A percentile compares a stretch with the other conserved stretches of the same genome.
These are phyloP conservation scores for Patiria pectinifera DNA, from an alignment of 53 echinoderm and acorn worm genomes.

Conservation along the genomic window DNA sequence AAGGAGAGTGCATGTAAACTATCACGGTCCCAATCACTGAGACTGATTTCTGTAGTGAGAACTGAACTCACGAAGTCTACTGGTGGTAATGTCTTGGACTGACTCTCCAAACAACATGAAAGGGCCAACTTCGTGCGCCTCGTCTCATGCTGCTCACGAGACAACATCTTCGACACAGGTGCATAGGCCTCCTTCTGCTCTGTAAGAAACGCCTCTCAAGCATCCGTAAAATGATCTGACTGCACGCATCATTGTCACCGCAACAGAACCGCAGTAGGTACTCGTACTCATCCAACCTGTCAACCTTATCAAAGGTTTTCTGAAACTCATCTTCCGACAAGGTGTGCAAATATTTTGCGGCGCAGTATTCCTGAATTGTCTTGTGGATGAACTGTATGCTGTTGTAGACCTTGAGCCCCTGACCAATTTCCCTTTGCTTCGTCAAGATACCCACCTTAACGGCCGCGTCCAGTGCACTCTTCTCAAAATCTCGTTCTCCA, in stretches of 20 bases:
- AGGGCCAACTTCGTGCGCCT: neutral
- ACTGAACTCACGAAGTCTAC: neutral
- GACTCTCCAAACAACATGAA: neutral
- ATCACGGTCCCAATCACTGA: neutral
- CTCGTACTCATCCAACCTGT: neutral
- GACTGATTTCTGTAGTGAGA: neutral
- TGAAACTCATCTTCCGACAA: neutral
- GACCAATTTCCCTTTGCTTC: neutral
- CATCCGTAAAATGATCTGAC: neutral
- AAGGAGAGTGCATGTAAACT: neutral
- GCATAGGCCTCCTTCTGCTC: too few species aligned
- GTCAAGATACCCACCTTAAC: conserved; percentile 5
- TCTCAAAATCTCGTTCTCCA: neutral
- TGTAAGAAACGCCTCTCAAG: neutral
- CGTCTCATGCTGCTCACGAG: too few species aligned
- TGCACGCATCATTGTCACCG: conserved; percentile 1
- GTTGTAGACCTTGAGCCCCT: neutral
- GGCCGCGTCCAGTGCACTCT: neutral
- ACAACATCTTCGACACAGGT: too few species aligned
- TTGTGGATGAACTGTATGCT: conserved; percentile 20
- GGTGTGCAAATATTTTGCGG: conserved; percentile 31
- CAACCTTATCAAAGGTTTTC: too few species aligned
- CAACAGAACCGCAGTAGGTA: conserved; percentile 32
- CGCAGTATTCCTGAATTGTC: conserved; percentile 31
- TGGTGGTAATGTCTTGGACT: neutral